Base-by-base conservation (phyloP, 2,797 vertebrate genomes). In the Diglossa cyanea region DNA sequence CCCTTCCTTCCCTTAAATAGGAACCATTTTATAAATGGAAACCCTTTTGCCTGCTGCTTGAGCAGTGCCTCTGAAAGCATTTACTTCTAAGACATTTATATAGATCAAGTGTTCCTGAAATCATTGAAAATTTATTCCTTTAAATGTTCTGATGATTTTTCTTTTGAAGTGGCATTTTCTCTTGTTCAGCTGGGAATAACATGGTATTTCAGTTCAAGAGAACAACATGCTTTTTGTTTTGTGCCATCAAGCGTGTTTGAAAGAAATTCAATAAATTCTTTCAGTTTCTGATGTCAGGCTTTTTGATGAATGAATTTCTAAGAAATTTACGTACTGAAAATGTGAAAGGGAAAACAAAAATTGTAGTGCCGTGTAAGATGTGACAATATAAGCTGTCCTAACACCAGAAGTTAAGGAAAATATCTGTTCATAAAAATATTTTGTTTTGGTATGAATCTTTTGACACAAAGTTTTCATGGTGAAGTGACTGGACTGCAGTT, bases 1-100 rank as follows among this genome's bases (percentile, higher is more conserved):
- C 88, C 90, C 86, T 95, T 95, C 90, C 81, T 88, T 72, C 70
- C 33, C n/a, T 77, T 61, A 89, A 94, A 94, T 80, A 94, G n/a
- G 81, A 88, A 37, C 30, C 16, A 17, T 82, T 93, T 93, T 74
- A 79, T 85, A 89, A 93, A 76, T 82, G 67, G 77, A 85, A 90
- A 74, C 53, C 42, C 55, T 94, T 92, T 89, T 85, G 61, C 84
- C 61, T 83, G 10, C 75, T 89, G n/a, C 65, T 93, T 86, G 40
- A 94, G 73, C 68, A 55, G 33, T 72, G 68, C 50, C 51, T 93
- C 82, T 83, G 87, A 91, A 95, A 75, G 45, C 39, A 23, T 70
- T 91, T 71, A 47, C 67, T 76, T 87, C 58, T 44, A 33, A 92
- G 83, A 42, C 19, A 26, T 85, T 96, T 65, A 47, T 35, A 54